Conservation (phyloP, 2,113 vertebrate genomes). For the Callochromis pleurospilus region DNA sequence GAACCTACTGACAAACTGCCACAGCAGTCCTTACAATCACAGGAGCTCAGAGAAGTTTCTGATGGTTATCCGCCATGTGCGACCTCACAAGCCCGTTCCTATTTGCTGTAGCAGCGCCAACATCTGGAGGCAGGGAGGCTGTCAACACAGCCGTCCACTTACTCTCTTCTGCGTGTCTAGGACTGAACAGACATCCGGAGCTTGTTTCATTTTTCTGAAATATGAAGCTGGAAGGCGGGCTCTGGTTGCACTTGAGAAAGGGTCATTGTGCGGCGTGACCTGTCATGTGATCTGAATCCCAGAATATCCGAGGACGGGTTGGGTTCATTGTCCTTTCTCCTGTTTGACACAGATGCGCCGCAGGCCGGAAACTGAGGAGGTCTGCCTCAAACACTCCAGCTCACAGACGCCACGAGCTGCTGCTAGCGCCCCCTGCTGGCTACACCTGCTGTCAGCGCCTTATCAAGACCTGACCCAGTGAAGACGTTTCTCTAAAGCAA, state of each 20-base stretch:
- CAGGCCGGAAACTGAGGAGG: not conserved
- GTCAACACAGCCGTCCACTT: not conserved
- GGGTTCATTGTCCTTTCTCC: slow-evolving; percentile 29
- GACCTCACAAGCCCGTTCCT: not conserved
- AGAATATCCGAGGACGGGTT: slow-evolving; percentile 54
- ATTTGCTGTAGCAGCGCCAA: not conserved
- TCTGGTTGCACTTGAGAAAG: slow-evolving; percentile 64
- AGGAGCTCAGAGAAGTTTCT: not conserved
- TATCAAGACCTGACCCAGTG: not conserved
- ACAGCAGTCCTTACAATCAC: not conserved
- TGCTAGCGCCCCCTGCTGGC: not conserved
- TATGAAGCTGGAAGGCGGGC: slow-evolving; percentile 46
- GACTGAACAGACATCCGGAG: not conserved
- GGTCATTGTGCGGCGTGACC: slow-evolving; percentile 49
- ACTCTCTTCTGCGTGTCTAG: not conserved
- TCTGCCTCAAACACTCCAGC: not conserved
- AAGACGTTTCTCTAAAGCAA: not conserved
- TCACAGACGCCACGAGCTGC: not conserved
- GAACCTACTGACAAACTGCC: not conserved
- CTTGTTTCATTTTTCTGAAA: slow-evolving; percentile 56
- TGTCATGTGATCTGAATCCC: slow-evolving; percentile 58
- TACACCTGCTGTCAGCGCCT: not conserved
- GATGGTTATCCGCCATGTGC: not conserved
- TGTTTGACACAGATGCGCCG: not conserved
- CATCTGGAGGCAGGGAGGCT: not conserved